Conservation (phyloP, 2,797 vertebrate genomes). For the Argentina silus region DNA sequence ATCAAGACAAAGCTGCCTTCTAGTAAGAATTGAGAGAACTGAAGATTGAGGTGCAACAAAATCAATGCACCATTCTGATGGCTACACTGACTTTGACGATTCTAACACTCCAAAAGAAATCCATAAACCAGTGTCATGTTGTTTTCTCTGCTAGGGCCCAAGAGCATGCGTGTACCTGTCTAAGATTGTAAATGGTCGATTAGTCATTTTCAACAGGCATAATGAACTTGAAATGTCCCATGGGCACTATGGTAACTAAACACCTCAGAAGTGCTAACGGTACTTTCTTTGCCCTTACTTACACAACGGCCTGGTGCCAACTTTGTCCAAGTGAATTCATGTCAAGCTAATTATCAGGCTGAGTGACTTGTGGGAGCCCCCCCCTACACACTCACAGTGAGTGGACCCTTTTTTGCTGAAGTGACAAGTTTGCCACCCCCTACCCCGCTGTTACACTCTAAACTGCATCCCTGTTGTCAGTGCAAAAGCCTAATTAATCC, state of each 20-base stretch:
- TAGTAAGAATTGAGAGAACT: neutral
- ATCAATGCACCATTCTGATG: neutral
- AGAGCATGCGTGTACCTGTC: conserved; percentile 17
- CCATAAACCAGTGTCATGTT: conserved; percentile 13
- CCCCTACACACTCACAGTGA: conserved; percentile 7
- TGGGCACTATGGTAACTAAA: conserved; percentile 11
- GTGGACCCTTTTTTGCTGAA: conserved; percentile 13
- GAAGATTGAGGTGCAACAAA: neutral
- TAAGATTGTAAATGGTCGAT: conserved; percentile 20
- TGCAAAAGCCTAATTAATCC: conserved; percentile 41
- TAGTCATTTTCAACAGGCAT: conserved; percentile 1
- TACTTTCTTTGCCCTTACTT: conserved; percentile 2
- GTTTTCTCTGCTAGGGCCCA: conserved; percentile 11
- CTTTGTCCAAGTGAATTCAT: conserved; percentile 38
- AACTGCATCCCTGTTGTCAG: conserved; percentile 16
- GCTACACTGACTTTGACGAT: neutral
- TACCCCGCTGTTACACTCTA: conserved; percentile 7
- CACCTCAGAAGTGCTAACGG: neutral
- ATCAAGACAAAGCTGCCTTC: neutral
- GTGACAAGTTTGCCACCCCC: conserved; percentile 11
- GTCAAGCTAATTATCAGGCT: conserved; percentile 48
- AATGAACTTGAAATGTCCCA: conserved; percentile 8
- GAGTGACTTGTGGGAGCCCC: conserved; percentile 40
- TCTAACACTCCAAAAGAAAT: neutral
- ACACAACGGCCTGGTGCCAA: conserved; percentile 15